Evolutionary conservation across 2,888 invertebrate genomes (phyloP).

Genomic region (Diplolepis rosae): DNA sequence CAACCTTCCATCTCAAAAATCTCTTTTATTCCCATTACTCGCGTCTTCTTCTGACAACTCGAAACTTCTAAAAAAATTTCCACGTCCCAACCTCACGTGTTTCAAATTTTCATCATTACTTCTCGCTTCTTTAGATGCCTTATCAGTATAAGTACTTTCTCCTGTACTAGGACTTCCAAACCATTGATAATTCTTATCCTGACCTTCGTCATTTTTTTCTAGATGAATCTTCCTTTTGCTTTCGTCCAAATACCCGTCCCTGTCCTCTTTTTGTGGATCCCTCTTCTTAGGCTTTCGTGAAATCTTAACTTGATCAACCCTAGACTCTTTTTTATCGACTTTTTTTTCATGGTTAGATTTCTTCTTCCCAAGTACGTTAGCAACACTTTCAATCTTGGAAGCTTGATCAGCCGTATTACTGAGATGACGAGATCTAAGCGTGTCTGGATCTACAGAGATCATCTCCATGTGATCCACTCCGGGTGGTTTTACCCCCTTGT

Average conservation of each 20-base stretch:
- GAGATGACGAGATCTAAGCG: neutral
- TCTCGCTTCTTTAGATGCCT: too few species aligned
- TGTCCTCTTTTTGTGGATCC: conserved; percentile 75
- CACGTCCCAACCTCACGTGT: neutral
- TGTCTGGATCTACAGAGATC: conserved; percentile 32
- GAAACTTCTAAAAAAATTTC: neutral
- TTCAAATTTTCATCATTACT: too few species aligned
- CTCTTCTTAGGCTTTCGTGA: conserved; percentile 66
- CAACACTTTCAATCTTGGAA: conserved; percentile 13
- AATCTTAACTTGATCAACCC: neutral
- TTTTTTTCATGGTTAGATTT: conserved; percentile 20
- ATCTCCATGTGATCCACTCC: conserved; percentile 71
- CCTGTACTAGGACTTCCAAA: neutral
- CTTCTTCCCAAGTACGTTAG: neutral
- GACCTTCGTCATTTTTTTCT: neutral
- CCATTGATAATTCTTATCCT: neutral
- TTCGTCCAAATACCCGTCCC: conserved; percentile 69
- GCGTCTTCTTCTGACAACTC: neutral
- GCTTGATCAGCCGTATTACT: neutral
- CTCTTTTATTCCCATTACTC: neutral
- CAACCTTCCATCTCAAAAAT: too few species aligned
- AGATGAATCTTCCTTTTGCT: neutral
- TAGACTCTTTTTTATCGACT: neutral
- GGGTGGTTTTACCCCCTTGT: conserved; percentile 63
- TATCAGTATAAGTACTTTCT: neutral